Evolutionary conservation across 2,888 invertebrate genomes (phyloP).

Genomic region (Lepidocyrtinus sp.): DNA sequence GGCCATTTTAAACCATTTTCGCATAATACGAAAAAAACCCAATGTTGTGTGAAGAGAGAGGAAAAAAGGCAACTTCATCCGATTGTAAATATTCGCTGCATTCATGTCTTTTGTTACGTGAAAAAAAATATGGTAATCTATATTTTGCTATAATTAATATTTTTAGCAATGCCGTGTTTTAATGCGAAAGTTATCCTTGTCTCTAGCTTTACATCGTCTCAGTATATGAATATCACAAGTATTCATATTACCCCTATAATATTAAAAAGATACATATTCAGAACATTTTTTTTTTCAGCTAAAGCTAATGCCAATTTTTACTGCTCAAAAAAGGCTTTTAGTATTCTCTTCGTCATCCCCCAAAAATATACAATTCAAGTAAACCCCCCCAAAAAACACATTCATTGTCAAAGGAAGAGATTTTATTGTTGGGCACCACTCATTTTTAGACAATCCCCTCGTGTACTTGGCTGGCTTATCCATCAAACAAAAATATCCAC

Average conservation of each 20-base stretch:
- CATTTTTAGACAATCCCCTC: constrained; percentile 6
- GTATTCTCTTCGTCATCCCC: constrained; percentile 6
- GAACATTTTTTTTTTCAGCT: too few species aligned
- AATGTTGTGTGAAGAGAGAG: too few species aligned
- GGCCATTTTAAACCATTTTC: too few species aligned
- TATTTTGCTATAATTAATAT: constrained; percentile 7
- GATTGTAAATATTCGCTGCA: constrained; percentile 4
- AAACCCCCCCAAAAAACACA: neutral
- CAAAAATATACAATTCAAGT: neutral
- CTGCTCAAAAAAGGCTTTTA: constrained; percentile 3
- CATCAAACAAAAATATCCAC: constrained; percentile 1
- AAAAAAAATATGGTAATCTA: neutral
- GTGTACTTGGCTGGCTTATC: neutral
- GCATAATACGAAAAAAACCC: too few species aligned
- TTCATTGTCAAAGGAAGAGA: constrained; percentile 2
- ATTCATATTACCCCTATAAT: too few species aligned
- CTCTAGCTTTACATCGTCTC: too few species aligned
- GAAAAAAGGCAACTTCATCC: neutral
- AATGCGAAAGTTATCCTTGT: constrained; percentile 15
- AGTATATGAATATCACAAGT: too few species aligned
- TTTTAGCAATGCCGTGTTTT: neutral
- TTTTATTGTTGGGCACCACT: constrained; percentile 9
- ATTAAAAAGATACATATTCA: too few species aligned
- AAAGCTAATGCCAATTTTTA: neutral
- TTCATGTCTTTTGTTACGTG: neutral